These are phyloP conservation scores for Cololabis saira DNA, from an alignment of 2,113 vertebrate genomes.

Conservation along the genomic window DNA sequence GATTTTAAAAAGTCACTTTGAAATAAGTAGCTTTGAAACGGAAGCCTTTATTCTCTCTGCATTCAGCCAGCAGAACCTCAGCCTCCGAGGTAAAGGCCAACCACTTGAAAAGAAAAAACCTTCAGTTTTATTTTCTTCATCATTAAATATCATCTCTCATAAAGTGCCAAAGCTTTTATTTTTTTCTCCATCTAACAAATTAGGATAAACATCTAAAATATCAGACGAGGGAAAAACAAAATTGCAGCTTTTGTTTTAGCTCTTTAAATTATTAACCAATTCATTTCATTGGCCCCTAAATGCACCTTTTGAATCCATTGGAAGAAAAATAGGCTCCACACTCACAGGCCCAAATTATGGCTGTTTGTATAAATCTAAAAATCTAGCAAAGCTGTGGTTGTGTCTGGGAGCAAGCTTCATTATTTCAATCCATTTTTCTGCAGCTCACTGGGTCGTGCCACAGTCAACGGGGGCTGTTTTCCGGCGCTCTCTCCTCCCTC, in stretches of 20 bases:
- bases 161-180: no score
- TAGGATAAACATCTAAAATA: no score
- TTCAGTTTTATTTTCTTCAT: no score
- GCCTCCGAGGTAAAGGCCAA: no score
- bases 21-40: no score
- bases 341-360: conserved; percentile 14
- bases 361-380: conserved; percentile 21
- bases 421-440: conserved; percentile 32
- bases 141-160: no score
- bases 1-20: no score
- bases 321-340: conserved; percentile 29
- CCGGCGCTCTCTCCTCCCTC: conserved; percentile 7
- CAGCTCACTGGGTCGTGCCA: conserved; percentile 25
- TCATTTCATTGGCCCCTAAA: conserved; percentile 39
- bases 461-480: conserved; percentile 8
- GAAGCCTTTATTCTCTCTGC: no score
- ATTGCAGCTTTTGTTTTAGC: neutral
- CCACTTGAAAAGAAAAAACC: no score
- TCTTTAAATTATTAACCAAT: conserved; percentile 1
- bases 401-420: conserved; percentile 15
- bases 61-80: no score
- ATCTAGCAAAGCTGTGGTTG: neutral
- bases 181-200: no score
- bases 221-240: neutral
- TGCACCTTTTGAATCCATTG: conserved; percentile 45